Evolutionary conservation across 2,888 invertebrate species (phyloP).

Genomic region (Dinocampus coccinellae): DNA sequence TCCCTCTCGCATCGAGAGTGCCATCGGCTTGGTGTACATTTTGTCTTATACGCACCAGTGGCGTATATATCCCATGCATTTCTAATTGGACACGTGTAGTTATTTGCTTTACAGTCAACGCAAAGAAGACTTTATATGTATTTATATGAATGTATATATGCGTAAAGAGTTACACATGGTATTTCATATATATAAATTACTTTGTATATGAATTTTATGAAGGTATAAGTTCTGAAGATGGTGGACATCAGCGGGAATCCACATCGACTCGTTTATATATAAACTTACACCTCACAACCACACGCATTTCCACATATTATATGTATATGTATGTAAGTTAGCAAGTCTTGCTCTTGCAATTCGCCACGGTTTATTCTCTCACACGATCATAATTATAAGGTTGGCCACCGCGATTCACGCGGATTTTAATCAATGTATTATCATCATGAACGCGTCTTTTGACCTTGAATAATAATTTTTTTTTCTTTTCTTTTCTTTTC

Average conservation of each 20-base stretch:
- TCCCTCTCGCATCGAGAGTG: conserved; percentile 7
- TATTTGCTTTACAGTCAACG: conserved; percentile 52
- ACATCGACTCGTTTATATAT: neutral
- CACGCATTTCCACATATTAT: conserved; percentile 15
- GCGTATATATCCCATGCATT: conserved; percentile 39
- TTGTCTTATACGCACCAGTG: conserved; percentile 6
- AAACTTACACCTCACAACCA: neutral
- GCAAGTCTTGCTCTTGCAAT: conserved; percentile 12
- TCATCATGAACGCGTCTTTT: conserved; percentile 7
- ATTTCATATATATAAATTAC: neutral
- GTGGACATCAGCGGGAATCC: conserved; percentile 3
- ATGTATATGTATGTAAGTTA: neutral
- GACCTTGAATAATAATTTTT: conserved; percentile 18
- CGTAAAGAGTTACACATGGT: neutral
- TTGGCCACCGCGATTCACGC: conserved; percentile 19
- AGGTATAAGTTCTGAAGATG: neutral
- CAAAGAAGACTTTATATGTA: neutral
- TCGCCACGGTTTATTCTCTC: conserved; percentile 28
- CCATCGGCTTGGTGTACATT: conserved; percentile 6
- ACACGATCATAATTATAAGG: conserved; percentile 36
- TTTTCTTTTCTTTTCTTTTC: too few species aligned
- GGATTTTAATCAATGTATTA: conserved; percentile 41
- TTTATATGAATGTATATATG: neutral
- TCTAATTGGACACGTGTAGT: conserved; percentile 62
- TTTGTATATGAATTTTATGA: neutral